Evolutionary conservation across 2,113 vertebrate species (phyloP), one percentile per base, ranked within the genome.

Genomic region (Mirza zaza): DNA sequence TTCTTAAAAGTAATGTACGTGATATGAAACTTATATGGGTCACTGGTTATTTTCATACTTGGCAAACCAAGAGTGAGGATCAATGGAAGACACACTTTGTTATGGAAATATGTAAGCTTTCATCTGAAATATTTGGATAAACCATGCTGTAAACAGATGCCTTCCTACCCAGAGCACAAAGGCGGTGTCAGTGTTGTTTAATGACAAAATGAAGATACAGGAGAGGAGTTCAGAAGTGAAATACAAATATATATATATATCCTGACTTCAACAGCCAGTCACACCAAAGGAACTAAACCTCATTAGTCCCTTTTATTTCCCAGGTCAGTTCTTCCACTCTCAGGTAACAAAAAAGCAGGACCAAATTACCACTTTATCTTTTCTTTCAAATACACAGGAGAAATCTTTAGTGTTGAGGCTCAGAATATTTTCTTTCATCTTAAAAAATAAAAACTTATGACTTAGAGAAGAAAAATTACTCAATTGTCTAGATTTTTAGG

Each of bases 401-500:
- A 48, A 45, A 68, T 71, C 63, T 93, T 85, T 63, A 63, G 76
- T 52, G 94, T 39, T 48, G 32, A 71, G 85, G 36, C 57, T 9
- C 29, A 87, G n/a, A 93, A 84, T 25, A 42, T 63, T 92, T 68
- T 39, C 45, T 89, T 92, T 93, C 67, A 52, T 93, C 73, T 91
- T 90, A 87, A 86, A 87, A 96, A 86, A 83, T 55, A 87, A 90
- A 92, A 75, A 70, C 14, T 71, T 70, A 79, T 3, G 36, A 95
- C 34, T 89, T 20, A 90, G 63, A 96, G 55, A 77, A 94, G 80
- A 73, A 91, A 77, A 85, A 82, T 42, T 39, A 68, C 55, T 70
- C 5, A 39, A 32, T 45, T 94, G 63, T 63, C 77, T 83, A 77
- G 18, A 86, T 67, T 91, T 95, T 95, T 87, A 63, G 77, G 80